Base-by-base conservation (phyloP, 2,888 invertebrate genomes). In the Hypomecis punctinalis region DNA sequence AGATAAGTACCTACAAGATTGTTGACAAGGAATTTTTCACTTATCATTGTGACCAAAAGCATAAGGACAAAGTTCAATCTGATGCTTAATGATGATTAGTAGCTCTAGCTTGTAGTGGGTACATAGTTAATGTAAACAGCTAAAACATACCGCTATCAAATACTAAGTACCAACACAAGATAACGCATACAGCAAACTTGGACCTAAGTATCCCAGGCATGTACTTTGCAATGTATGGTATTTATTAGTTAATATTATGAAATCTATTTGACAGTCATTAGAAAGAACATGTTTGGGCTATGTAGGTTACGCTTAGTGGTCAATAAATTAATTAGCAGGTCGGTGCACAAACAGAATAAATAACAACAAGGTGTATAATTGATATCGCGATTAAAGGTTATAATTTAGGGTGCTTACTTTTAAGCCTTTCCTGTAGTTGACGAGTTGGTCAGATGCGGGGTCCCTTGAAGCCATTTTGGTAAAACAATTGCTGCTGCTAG, bases 401-500 rank as follows among this genome's bases (percentile, higher is more conserved):
- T 23, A 10, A 6, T 23, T 13, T 37, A 11, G 5, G 9, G 35
- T 43, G 84, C 88, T 84, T 87, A 96, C 96, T 94, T 94, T 94
- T 49, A 94, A 78, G 52, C 81, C 79, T 76, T 94, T 95, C 83
- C 94, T 95, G 85, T 90, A 95, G 70, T 94, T 90, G 70, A 93
- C 90, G 59, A 96, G 91, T 84, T 96, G 96, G 73, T 96, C 94
- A 45, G 94, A 76, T 35, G 95, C 94, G 54, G 95, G 93, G 73
- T 95, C 94, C 71, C 95, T 93, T 68, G 89, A 88, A 72, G 94
- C 80, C 84, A 85, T 85, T 73, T 79, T 77, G 63, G 60, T 64
- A 43, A 52, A 57, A 58, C 47, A 68, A 66, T 58, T 57, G 65
- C 70, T 66, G 51, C 54, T 57, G 57, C 49, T 49, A 63, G 54